A percentile compares a stretch with the other conserved stretches of the same genome.
phyloP scores from a whole-genome alignment of 2,888 invertebrate species.

The Chymomyza fuscimana region DNA sequence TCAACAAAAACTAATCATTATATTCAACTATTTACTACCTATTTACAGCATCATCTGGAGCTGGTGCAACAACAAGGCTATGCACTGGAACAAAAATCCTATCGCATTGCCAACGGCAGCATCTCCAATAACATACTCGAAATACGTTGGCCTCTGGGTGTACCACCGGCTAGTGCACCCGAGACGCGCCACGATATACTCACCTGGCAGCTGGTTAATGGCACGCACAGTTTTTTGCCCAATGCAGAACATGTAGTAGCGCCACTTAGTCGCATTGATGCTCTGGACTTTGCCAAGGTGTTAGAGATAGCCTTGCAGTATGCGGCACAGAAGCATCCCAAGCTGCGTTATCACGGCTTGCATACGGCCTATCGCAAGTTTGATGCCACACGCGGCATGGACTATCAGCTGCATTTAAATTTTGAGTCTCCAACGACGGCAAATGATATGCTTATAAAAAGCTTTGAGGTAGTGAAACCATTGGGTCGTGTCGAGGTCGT shows the following conservation, averaged over 20 bases:
- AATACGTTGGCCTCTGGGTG: conserved; percentile 88
- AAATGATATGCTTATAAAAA: conserved; percentile 80
- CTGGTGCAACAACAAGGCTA: conserved; percentile 75
- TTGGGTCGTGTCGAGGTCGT: conserved; percentile 93
- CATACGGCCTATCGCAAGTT: conserved; percentile 88
- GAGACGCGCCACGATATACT: conserved; percentile 90
- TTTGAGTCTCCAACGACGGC: conserved; percentile 79
- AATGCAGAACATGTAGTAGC: conserved; percentile 88
- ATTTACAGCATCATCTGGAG: conserved; percentile 80
- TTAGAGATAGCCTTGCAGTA: conserved; percentile 81
- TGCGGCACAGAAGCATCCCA: conserved; percentile 81
- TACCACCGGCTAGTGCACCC: conserved; percentile 84
- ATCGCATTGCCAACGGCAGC: conserved; percentile 80
- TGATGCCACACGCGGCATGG: conserved; percentile 91
- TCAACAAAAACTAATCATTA: too few relatives aligned
- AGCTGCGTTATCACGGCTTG: conserved; percentile 82
- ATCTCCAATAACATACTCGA: conserved; percentile 81
- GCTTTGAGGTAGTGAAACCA: conserved; percentile 90
- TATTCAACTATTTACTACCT: too few relatives aligned
- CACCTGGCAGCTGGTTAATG: conserved; percentile 92
- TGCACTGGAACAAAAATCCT: conserved; percentile 77
- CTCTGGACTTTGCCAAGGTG: conserved; percentile 84
- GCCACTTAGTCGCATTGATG: conserved; percentile 84
- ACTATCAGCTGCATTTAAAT: conserved; percentile 88
- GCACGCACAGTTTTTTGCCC: conserved; percentile 89